Base-by-base conservation (phyloP, 2,888 invertebrate species). In the Protonemura montana region DNA sequence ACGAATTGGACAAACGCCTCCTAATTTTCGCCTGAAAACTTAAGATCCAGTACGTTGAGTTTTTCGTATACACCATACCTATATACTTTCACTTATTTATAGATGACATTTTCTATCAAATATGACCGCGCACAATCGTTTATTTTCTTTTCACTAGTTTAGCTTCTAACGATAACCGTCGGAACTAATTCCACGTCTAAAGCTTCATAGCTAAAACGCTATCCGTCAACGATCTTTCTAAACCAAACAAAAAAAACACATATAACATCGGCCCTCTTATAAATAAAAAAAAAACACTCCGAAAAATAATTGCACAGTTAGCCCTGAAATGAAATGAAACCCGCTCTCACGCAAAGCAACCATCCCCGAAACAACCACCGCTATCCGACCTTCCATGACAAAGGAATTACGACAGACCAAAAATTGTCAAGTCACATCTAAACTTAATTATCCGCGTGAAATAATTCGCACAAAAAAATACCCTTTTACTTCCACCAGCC, bases 401-500 rank as follows among this genome's bases (percentile, higher is more conserved):
- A 59, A 10, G 59, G 13, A 3, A 59, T 59, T 13, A 7, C 59
- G 13, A 59, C 21, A 21, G 1, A 59, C 59, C n/a, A 78, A 78
- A n/a, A 5, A 78, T 27, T 28, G 81, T 81, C 81, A 30, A 27
- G 10, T 81, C n/a, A 5, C 26, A 81, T 30, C 81, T n/a, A 81
- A 29, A 81, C 81, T 6, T 6, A 81, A 81, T 81, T 81, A 81
- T 10, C 27, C 81, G 5, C 35, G 35, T 10, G 26, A 30, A 81
- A 81, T 81, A 30, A 81, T 30, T 28, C 81, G 81, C 28, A n/a
- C n/a, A 30, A 81, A 81, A 81, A 81, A 81, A 28, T 81, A 81
- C 81, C n/a, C 81, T n/a, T 81, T 81, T n/a, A 27, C 30, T 13
- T 81, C 30, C 30, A 10, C 59, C 81, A 16, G 29, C n/a, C 28